Percentiles rank a stretch among this genome's conserved stretches.
Evolutionary conservation across 2,797 vertebrate species (phyloP).

Genomic region (Leuciscus waleckii): DNA sequence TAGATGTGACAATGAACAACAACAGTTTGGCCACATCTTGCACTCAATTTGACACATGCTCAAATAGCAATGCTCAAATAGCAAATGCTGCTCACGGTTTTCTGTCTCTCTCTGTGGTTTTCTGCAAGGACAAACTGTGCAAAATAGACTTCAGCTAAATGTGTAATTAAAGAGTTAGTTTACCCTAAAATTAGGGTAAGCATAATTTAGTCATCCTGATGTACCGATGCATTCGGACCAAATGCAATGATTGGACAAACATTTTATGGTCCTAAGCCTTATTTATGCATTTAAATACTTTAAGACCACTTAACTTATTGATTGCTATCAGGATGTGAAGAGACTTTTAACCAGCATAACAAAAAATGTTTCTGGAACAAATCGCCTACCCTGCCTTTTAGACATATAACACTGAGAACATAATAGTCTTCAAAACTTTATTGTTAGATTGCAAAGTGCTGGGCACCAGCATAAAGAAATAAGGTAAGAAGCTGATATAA

Average conservation of each 20-base stretch:
- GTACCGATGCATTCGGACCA: background rate
- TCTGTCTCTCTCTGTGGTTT: background rate
- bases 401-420: background rate
- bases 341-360: too few species aligned
- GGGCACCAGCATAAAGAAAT: background rate
- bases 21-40: background rate
- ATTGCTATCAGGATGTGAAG: too few species aligned
- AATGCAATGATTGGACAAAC: too few species aligned
- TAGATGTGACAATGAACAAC: background rate
- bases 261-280: too few species aligned
- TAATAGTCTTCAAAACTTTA: constrained; percentile 9
- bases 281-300: too few species aligned
- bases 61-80: background rate
- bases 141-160: constrained; percentile 54
- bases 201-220: background rate
- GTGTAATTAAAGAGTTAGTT: constrained; percentile 50
- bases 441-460: background rate
- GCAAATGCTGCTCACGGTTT: background rate
- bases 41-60: background rate
- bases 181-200: background rate
- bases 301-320: too few species aligned
- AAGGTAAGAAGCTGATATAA: background rate
- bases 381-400: background rate
- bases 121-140: background rate
- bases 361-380: too few species aligned